Base-by-base conservation (phyloP, 1,140 invertebrate genomes). In the Drosophila equinoxialis region DNA sequence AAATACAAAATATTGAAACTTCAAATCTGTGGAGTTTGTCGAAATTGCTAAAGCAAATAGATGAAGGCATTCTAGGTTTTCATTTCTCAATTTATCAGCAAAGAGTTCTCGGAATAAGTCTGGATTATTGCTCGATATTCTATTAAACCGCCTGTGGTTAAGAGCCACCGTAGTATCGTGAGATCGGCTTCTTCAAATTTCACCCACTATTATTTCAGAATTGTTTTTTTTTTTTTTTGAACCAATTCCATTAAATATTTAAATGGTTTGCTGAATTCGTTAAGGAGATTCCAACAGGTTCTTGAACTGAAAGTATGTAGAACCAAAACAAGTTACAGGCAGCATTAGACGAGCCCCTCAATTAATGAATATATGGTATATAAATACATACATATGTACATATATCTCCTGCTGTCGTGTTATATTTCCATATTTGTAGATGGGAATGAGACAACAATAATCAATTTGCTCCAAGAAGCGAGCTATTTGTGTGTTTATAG, bases 311-410 rank as follows among this genome's bases (percentile, higher is more conserved):
- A 37, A 37, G 35, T 37, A 2, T 37, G 35, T 30, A 30, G 59
- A 68, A 58, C 54, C 33, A 67, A 11, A 55, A 55, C 54, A 61
- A 42, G 45, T 51, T 51, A 51, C 45, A 51, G 17, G 6, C 8
- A 54, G 57, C 67, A 66, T 61, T 59, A 78, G 81, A 86, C 81
- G 81, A 87, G 81, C 81, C 81, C 81, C 81, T 60, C 51, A 37
- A 71, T 65, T 59, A 66, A 51, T 42, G 23, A 26, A 37, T 35
- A 26, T 23, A 60, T 35, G 13, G 37, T 71, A 71, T 59, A 30
- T 68, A 59, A 35, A 37, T 55, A 41, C 30, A 45, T 45, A 71
- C 59, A 20, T 67, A 63, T 26, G 23, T 26, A 42, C 30, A 39
- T 35, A 11, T 33, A 13, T 6, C 33, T 35, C 55, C 14, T 13